Base-by-base conservation (phyloP, 2,113 vertebrate genomes). In the Thamnaconus septentrionalis region DNA sequence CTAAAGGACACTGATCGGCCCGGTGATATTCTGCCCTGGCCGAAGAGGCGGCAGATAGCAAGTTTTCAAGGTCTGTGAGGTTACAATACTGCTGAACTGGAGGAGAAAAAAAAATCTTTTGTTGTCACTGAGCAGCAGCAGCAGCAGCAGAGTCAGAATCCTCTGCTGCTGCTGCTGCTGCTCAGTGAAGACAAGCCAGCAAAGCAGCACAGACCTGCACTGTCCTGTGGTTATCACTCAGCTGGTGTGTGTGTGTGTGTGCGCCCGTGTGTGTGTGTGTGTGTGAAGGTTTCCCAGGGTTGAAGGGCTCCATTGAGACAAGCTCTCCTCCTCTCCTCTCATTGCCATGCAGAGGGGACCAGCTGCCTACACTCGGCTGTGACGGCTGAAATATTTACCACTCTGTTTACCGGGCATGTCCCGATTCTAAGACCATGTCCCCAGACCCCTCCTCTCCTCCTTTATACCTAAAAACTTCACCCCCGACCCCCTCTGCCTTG, bases 311-410 rank as follows among this genome's bases (percentile, higher is more conserved):
- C 78, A 86, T 92, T 91, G 87, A 93, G 73, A 56, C 8, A 3
- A 51, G 4, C 77, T 81, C 47, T 78, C 74, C 77, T 83, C 75
- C 64, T 87, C 82, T 70, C 75, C 73, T 81, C 87, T 90, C 89
- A 90, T 93, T 91, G 82, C 86, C 85, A 92, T 92, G 88, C 88
- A 90, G 73, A 90, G 76, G 76, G 75, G 83, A 88, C 87, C 89
- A 88, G 87, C 86, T 90, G 89, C 82, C 85, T 78, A 84, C 87
- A 88, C 89, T 91, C 73, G 75, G 82, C 82, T 62, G 66, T 93
- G 90, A 92, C 85, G 82, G 88, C 81, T 91, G 85, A 91, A 92
- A 91, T 91, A 91, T 92, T 92, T 92, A 87, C 86, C 85, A 82
- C 87, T 90, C 85, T 87, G 85, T 90, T 90, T 84, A 79, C 78